Evolutionary conservation across 2,797 vertebrate genomes (phyloP).

Genomic region (Columba guinea): DNA sequence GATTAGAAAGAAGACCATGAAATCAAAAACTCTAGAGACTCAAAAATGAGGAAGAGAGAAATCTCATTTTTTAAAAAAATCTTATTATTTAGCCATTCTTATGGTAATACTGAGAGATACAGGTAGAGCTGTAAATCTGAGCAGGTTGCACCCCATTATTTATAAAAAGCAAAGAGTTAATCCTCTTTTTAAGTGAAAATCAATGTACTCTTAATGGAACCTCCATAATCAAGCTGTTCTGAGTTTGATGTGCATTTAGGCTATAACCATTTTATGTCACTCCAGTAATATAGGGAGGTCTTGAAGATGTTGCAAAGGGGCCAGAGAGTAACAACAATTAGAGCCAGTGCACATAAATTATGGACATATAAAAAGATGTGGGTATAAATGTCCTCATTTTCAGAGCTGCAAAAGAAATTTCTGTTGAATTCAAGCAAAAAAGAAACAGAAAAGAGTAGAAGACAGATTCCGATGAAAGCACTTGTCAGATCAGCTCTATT

Average conservation of each 20-base stretch:
- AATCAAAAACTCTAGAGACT: neutral
- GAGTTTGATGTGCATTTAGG: neutral
- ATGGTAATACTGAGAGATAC: neutral
- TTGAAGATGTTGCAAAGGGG: neutral
- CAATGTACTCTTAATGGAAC: slow-evolving; percentile 9
- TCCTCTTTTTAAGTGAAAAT: slow-evolving; percentile 30
- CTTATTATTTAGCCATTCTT: neutral
- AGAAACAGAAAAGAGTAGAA: neutral
- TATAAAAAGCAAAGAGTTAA: neutral
- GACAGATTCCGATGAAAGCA: neutral
- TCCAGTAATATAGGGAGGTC: neutral
- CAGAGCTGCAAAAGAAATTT: neutral
- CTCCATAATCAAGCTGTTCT: slow-evolving; percentile 18
- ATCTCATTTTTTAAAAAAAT: neutral
- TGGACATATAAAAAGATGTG: slow-evolving; percentile 8
- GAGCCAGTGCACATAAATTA: neutral
- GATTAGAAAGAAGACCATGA: neutral
- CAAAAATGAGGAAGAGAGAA: neutral
- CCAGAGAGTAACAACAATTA: neutral
- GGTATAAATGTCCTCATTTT: neutral
- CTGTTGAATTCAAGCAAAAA: neutral
- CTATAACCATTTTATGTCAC: neutral
- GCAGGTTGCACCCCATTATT: neutral
- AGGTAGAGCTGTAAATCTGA: neutral
- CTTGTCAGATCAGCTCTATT: slow-evolving; percentile 27